phyloP scores from a whole-genome alignment of 2,113 vertebrate species.

The Oncorhynchus nerka region DNA sequence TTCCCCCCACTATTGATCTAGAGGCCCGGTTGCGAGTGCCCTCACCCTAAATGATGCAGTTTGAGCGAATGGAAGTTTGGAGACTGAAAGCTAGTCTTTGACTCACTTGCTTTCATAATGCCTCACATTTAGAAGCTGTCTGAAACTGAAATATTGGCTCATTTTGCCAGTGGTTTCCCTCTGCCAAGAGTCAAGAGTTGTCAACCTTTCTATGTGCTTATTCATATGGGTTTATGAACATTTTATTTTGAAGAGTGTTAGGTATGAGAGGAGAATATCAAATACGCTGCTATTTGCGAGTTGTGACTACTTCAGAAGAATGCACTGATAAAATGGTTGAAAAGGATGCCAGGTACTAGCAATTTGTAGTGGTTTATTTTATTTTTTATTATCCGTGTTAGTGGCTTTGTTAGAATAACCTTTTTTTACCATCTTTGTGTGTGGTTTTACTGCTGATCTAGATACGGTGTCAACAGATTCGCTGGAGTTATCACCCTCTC shows the following conservation, averaged over 20 bases:
- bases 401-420: no score
- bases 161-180: slow-evolving; percentile 8
- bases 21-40: slow-evolving; percentile 5
- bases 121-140: slow-evolving; percentile 17
- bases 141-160: slow-evolving; percentile 30
- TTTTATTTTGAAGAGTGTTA: background rate
- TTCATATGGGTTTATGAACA: background rate
- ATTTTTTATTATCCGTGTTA: no score
- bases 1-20: slow-evolving; percentile 1
- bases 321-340: background rate
- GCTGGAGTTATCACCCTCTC: no score
- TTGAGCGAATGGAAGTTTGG: slow-evolving; percentile 9
- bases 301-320: no score
- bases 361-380: no score
- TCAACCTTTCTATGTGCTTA: background rate
- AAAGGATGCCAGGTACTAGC: no score
- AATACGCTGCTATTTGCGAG: no score
- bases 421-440: no score
- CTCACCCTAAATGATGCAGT: slow-evolving; percentile 50
- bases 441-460: no score
- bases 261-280: background rate
- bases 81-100: slow-evolving; percentile 59
- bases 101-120: slow-evolving; percentile 44
- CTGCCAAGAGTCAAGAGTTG: slow-evolving; percentile 1
- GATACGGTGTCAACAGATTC: no score